A percentile compares a stretch with the other conserved stretches of the same genome.
These are phyloP conservation scores for Megatriorchis doriae DNA, from an alignment of 2,113 vertebrate genomes.

Conservation along the genomic window DNA sequence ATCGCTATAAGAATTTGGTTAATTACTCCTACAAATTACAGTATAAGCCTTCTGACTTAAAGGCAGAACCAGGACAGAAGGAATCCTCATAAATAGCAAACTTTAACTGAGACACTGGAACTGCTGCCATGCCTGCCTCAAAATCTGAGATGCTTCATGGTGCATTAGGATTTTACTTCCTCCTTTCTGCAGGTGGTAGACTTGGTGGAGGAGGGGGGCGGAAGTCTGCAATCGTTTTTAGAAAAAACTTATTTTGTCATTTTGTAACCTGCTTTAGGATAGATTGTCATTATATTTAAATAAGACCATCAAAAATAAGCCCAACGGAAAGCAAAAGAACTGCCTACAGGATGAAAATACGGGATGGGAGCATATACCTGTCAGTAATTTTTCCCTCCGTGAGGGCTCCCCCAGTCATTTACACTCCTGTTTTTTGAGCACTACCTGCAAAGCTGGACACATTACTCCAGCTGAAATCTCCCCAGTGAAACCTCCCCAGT, in stretches of 20 bases:
- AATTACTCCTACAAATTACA: neutral
- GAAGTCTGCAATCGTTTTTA: neutral
- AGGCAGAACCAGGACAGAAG: neutral
- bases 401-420: neutral
- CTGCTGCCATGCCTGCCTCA: neutral
- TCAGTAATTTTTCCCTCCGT: neutral
- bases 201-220: no score
- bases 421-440: neutral
- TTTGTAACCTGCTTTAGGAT: neutral
- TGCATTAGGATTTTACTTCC: neutral
- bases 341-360: neutral
- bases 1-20: neutral
- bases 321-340: neutral
- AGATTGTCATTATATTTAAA: neutral
- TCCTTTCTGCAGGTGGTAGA: neutral
- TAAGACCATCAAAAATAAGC: neutral
- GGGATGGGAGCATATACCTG: no score
- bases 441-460: neutral
- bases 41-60: neutral
- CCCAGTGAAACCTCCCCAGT: neutral
- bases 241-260: neutral
- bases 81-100: neutral
- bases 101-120: neutral
- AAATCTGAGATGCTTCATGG: neutral
- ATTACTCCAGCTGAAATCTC: neutral